phyloP scores from a whole-genome alignment of 2,888 invertebrate species.

The Masnerella sp. region DNA sequence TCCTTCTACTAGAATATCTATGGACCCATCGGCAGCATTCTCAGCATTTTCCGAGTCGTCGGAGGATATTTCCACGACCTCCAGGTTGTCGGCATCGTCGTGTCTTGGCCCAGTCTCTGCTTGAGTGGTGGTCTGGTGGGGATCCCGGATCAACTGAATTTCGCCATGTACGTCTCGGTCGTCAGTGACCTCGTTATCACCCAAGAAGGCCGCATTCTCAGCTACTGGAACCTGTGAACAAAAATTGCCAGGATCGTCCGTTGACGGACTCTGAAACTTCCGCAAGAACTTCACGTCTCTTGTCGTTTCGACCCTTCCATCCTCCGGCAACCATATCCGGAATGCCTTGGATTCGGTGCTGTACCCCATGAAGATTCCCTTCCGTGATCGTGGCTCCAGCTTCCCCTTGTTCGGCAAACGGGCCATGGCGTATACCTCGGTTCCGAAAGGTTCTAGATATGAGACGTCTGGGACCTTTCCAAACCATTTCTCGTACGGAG shows the following conservation, averaged over 20 bases:
- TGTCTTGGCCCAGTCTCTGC: too few species aligned
- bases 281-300: constrained; percentile 1
- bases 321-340: constrained; percentile 20
- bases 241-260: not conserved
- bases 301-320: not conserved
- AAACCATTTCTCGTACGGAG: constrained; percentile 11
- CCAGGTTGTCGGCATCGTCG: too few species aligned
- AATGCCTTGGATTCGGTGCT: constrained; percentile 20
- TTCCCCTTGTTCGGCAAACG: constrained; percentile 10
- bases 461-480: constrained; percentile 15
- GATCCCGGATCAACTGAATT: too few species aligned
- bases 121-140: too few species aligned
- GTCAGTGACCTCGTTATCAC: too few species aligned
- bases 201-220: too few species aligned
- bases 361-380: constrained; percentile 22
- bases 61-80: not conserved
- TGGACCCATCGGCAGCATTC: not conserved
- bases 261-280: not conserved
- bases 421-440: constrained; percentile 17
- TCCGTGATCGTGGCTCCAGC: constrained; percentile 15
- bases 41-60: not conserved
- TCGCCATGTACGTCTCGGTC: too few species aligned
- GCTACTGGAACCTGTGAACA: too few species aligned
- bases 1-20: too few species aligned
- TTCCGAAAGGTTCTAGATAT: not conserved